These are phyloP conservation scores for Trilocha varians DNA, from an alignment of 2,888 invertebrate species.

Conservation along the genomic window DNA sequence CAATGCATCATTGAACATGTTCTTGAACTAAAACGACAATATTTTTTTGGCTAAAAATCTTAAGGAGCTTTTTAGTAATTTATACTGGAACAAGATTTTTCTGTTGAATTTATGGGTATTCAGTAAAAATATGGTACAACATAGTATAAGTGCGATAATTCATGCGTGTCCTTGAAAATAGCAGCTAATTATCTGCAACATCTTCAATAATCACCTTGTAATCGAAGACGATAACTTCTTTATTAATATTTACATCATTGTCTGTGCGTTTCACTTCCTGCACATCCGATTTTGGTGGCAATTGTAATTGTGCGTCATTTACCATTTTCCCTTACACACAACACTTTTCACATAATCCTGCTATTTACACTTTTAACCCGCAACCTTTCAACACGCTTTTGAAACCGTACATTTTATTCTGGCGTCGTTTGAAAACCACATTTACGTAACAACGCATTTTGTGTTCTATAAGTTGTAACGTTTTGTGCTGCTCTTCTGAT, in stretches of 20 bases:
- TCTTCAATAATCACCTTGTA: constrained; percentile 36
- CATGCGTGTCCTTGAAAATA: too few relatives aligned
- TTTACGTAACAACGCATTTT: constrained; percentile 3
- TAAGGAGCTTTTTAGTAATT: too few relatives aligned
- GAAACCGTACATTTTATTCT: background rate
- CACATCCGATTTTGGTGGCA: constrained; percentile 52
- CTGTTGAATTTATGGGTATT: too few relatives aligned
- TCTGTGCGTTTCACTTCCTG: constrained; percentile 44
- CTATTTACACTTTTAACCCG: constrained; percentile 15
- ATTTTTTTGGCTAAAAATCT: too few relatives aligned
- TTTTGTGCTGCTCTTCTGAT: constrained; percentile 18
- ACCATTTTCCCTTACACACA: constrained; percentile 56
- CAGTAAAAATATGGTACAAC: too few relatives aligned
- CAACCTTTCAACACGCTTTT: constrained; percentile 5
- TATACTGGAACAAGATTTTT: too few relatives aligned
- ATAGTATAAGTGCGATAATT: too few relatives aligned
- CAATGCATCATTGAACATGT: too few relatives aligned
- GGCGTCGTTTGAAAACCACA: background rate
- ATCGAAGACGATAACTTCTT: constrained; percentile 47
- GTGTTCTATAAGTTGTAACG: constrained; percentile 1
- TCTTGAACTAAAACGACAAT: too few relatives aligned
- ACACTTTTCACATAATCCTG: constrained; percentile 31
- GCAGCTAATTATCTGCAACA: background rate
- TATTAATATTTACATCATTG: constrained; percentile 35
- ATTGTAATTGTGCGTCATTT: constrained; percentile 65